A percentile compares a stretch with the other conserved stretches of the same genome.
Evolutionary conservation across 2,888 invertebrate genomes (phyloP).

Genomic region (Stegophylla sp.): DNA sequence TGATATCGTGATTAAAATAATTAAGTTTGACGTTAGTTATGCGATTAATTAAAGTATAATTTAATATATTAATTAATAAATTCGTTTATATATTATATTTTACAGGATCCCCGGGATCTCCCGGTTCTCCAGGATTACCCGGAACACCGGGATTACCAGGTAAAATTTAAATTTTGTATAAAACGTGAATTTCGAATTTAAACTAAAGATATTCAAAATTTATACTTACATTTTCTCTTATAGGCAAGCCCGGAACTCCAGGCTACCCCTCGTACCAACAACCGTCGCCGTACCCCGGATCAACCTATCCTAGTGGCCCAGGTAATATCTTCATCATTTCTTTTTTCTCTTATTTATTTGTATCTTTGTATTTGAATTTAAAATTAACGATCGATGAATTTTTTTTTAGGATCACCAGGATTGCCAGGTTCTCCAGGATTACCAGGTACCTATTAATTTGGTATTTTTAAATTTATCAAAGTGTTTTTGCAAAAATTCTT

Average conservation of each 20-base stretch:
- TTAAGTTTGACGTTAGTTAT: no score
- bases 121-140: slow-evolving; percentile 61
- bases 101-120: slow-evolving; percentile 35
- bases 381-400: not conserved
- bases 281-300: slow-evolving; percentile 30
- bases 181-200: no score
- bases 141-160: slow-evolving; percentile 60
- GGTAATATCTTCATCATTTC: no score
- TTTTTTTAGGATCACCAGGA: slow-evolving; percentile 61
- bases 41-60: not conserved
- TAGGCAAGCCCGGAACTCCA: slow-evolving; percentile 62
- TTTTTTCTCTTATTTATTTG: no score
- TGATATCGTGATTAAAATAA: no score
- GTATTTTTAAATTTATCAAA: not conserved
- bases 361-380: not conserved
- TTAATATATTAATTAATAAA: not conserved
- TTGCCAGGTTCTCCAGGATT: slow-evolving; percentile 54
- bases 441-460: slow-evolving; percentile 60
- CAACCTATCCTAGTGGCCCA: slow-evolving; percentile 24
- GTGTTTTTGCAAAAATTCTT: no score
- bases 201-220: no score
- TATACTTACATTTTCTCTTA: not conserved
- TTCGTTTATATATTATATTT: not conserved
- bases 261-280: slow-evolving; percentile 63
- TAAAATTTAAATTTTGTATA: not conserved